Evolutionary conservation across 92 coral and sea anemone genomes (phyloP).

Genomic region (Zoanthus sociatus): DNA sequence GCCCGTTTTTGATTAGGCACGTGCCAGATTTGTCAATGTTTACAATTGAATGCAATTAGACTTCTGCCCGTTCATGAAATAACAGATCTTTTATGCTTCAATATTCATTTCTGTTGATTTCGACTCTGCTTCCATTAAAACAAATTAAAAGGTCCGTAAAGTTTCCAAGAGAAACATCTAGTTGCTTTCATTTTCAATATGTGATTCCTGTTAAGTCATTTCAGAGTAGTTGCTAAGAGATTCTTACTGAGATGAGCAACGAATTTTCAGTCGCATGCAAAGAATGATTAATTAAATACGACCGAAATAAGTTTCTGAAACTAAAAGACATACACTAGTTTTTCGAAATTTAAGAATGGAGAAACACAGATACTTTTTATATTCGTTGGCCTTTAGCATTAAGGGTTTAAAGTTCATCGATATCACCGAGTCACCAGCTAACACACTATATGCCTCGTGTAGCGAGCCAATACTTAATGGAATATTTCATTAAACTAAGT

Average conservation of each 20-base stretch:
- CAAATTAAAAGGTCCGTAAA: not conserved
- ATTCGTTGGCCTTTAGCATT: not conserved
- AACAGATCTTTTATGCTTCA: not conserved
- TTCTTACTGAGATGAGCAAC: not conserved
- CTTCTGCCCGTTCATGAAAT: conserved; percentile 42
- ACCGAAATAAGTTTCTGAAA: not conserved
- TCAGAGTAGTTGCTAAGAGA: conserved; percentile 28
- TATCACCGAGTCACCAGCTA: not conserved
- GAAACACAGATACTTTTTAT: not conserved
- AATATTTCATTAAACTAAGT: conserved; percentile 21
- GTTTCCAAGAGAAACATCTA: not conserved
- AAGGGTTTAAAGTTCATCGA: not conserved
- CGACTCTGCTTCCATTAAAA: not conserved
- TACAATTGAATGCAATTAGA: conserved; percentile 79
- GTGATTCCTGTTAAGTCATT: not conserved
- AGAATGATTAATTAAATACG: not conserved
- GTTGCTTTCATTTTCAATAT: not conserved
- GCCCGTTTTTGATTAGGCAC: conserved; percentile 60
- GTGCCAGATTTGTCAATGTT: conserved; percentile 78
- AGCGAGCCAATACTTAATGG: conserved; percentile 2
- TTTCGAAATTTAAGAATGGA: not conserved
- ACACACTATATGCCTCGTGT: not conserved
- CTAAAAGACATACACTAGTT: not conserved
- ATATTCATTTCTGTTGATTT: not conserved
- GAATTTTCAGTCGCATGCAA: not conserved